Conservation (phyloP, 2,113 vertebrate genomes). For the Otus sunia region DNA sequence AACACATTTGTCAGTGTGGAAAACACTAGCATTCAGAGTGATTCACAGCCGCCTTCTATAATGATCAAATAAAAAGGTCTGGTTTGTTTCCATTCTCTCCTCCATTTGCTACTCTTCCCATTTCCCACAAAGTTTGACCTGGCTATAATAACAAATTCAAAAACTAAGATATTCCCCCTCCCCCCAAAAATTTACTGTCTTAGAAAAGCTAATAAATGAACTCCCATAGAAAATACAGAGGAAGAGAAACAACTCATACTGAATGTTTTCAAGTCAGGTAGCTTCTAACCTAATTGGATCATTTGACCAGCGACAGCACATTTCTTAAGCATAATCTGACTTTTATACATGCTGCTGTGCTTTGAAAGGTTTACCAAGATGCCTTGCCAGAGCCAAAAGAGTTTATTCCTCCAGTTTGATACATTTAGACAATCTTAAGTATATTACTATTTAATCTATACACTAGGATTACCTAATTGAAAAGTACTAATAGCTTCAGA, state of each 20-base stretch:
- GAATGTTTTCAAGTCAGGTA: not conserved
- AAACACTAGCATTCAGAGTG: not conserved
- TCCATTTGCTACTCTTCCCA: not conserved
- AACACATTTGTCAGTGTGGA: not conserved
- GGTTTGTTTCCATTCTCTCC: not conserved
- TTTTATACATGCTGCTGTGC: not conserved
- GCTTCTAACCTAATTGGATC: not conserved
- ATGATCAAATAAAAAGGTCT: not conserved
- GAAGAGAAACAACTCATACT: not conserved
- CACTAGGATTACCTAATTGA: not conserved
- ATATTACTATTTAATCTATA: not conserved
- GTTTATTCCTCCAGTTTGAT: not conserved
- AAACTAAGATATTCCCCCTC: not conserved
- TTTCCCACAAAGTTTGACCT: not conserved
- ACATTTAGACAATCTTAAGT: not conserved
- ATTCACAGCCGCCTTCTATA: not conserved
- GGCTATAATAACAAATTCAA: not conserved
- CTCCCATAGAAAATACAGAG: not conserved
- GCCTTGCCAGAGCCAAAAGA: not conserved
- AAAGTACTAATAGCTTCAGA: not conserved
- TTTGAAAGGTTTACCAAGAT: not conserved
- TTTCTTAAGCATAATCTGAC: not conserved
- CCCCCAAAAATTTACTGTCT: not conserved
- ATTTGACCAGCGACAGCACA: not conserved
- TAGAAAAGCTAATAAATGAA: not conserved